These are phyloP conservation scores for Puma concolor DNA, from an alignment of 2,113 vertebrate genomes.

Conservation along the genomic window DNA sequence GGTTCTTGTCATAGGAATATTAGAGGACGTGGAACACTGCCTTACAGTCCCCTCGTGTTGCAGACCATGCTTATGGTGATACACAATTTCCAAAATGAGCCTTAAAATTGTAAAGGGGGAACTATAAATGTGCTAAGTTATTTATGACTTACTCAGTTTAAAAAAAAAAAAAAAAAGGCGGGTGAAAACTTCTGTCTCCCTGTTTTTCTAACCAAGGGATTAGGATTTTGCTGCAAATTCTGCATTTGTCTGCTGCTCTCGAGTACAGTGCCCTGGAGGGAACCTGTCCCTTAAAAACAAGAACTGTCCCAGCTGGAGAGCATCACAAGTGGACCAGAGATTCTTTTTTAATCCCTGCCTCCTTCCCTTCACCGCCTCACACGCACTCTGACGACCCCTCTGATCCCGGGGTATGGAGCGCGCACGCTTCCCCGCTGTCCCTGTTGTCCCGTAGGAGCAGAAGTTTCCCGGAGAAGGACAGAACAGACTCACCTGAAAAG, in stretches of 20 bases:
- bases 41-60: constrained; percentile 86
- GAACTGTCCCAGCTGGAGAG: neutral
- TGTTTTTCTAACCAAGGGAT: constrained; percentile 74
- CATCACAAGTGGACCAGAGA: constrained; percentile 63
- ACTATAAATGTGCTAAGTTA: constrained; percentile 84
- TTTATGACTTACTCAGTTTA: constrained; percentile 83
- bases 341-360: neutral
- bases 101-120: constrained; percentile 87
- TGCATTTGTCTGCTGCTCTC: constrained; percentile 72
- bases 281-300: neutral
- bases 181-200: constrained; percentile 64
- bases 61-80: constrained; percentile 84
- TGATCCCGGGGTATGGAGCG: neutral
- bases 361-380: neutral
- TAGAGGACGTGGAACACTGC: constrained; percentile 85
- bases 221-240: constrained; percentile 78
- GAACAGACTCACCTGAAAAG: neutral
- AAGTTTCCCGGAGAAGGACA: neutral
- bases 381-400: neutral
- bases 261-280: constrained; percentile 77
- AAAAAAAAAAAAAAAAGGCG: constrained; percentile 63
- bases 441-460: neutral
- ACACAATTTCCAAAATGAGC: constrained; percentile 87
- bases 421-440: neutral
- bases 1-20: constrained; percentile 85